Evolutionary conservation across 2,888 invertebrate species (phyloP), one percentile per base, ranked within the genome.

Genomic region (Pollenia angustigena): DNA sequence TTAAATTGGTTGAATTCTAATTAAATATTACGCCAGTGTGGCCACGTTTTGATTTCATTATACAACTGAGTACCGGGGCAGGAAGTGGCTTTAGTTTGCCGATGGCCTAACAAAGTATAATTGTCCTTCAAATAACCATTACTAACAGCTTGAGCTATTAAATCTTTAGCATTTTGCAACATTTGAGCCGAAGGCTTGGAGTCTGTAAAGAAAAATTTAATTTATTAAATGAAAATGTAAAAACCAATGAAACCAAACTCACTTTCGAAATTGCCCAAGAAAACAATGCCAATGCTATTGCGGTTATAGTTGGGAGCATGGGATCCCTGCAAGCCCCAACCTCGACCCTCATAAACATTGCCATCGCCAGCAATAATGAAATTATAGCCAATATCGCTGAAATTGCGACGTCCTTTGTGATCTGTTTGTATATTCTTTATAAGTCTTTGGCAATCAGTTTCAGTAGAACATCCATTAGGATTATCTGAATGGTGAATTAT

Each of bases 311-410:
- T 93, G 0, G 95, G 95, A 0, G 97, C 95, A 91, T 97, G 97
- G 0, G 96, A 96, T 0, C 97, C 97, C 2, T 95, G 93, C 7
- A 93, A 90, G 9, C 94, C 94, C 95, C 96, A 97, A 0, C 96
- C 96, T 4, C 96, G 94, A 0, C 96, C 96, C 89, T 95, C 95
- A 92, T 96, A 97, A 0, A 95, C 95, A 0, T 94, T 94, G 0
- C 96, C 96, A 89, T 97, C 96, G 6, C 96, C 95, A 11, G 96
- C 97, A n/a, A 96, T 94, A 52, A 95, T 95, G 91, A 96, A 97
- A 90, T 95, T 96, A 90, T 92, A 95, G 2, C 96, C 96, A 89
- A 96, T 96, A 89, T 96, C 96, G 64, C 94, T 95, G 95, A 96
- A 96, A 0, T 92, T 94, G 44, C 94, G 93, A 58, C 94, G 91